Conservation (phyloP, 2,888 invertebrate species). For the Andrena camellia region DNA sequence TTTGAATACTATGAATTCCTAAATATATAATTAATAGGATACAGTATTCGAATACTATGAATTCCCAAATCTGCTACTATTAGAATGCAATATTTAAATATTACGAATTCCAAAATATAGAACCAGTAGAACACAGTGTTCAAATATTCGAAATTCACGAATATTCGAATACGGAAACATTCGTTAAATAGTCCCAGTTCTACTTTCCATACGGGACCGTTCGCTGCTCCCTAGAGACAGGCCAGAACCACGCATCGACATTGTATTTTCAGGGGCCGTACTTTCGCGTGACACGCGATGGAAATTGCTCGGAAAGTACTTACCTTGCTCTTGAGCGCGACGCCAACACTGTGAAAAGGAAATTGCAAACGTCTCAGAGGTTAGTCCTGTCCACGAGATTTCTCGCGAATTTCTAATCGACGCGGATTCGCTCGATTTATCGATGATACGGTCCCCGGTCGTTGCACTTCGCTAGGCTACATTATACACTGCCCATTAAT, state of each 20-base stretch:
- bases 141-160: too few relatives aligned
- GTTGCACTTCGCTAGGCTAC: conserved; percentile 13
- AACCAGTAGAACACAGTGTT: too few relatives aligned
- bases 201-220: conserved; percentile 6
- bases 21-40: too few relatives aligned
- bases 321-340: conserved; percentile 25
- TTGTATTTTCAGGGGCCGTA: conserved; percentile 24
- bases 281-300: conserved; percentile 51
- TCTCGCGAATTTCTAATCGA: conserved; percentile 64
- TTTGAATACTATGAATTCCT: too few relatives aligned
- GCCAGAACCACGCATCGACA: background rate
- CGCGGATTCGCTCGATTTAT: conserved; percentile 53
- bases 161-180: too few relatives aligned
- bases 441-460: conserved; percentile 39
- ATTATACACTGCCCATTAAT: background rate
- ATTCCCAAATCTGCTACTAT: too few relatives aligned
- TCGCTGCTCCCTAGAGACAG: conserved; percentile 1
- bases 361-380: conserved; percentile 39
- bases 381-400: conserved; percentile 42
- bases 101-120: too few relatives aligned
- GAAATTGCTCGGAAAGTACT: conserved; percentile 52
- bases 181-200: background rate
- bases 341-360: conserved; percentile 35
- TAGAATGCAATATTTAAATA: too few relatives aligned
- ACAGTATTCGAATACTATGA: too few relatives aligned